Percentiles rank a stretch among this genome's conserved stretches.
Conservation (phyloP, 2,113 vertebrate species). For the Oreochromis tanganicae region DNA sequence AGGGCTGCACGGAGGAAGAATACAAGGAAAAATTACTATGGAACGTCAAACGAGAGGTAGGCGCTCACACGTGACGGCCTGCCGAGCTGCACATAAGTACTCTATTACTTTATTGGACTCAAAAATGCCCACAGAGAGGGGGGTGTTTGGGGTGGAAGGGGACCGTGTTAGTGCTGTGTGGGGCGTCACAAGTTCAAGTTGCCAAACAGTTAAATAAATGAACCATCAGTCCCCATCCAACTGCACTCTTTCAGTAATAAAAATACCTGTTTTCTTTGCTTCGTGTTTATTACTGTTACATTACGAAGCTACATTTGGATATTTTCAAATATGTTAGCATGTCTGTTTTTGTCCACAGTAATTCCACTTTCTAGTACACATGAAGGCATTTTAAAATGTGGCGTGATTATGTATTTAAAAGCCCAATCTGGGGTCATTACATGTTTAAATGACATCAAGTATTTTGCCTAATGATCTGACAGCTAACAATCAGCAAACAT, state of each 20-base stretch:
- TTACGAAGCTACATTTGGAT: background rate
- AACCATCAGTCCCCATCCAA: background rate
- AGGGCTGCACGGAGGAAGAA: conserved; percentile 78
- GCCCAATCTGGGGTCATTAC: background rate
- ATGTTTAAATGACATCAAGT: background rate
- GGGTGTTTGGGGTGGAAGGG: background rate
- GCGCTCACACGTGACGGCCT: background rate
- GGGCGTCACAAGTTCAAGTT: background rate
- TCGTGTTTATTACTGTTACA: background rate
- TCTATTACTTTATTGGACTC: background rate
- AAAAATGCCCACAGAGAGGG: background rate
- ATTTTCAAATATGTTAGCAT: background rate
- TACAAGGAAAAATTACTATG: conserved; percentile 87
- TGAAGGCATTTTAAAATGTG: background rate
- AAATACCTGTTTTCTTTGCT: background rate
- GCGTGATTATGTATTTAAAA: background rate
- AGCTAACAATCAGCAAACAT: background rate
- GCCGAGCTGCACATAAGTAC: background rate
- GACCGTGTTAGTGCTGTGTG: background rate
- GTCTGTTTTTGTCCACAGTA: background rate
- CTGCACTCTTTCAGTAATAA: accelerated
- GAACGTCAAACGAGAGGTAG: conserved; percentile 91
- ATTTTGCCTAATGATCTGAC: background rate
- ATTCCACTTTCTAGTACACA: background rate
- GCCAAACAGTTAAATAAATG: background rate